Conservation (phyloP, 2,888 invertebrate species). For the Sesia bembeciformis region DNA sequence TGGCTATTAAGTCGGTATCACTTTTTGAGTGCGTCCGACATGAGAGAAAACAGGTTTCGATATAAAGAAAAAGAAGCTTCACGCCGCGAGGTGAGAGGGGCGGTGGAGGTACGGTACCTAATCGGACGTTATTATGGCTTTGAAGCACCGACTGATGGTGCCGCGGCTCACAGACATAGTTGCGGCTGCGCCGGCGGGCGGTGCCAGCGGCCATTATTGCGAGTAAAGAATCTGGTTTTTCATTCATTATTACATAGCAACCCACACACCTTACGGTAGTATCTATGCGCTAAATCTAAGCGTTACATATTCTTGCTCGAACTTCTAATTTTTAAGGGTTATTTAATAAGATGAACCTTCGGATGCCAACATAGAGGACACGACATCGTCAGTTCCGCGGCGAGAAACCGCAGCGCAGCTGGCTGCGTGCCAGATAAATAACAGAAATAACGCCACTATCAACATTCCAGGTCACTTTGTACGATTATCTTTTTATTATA, state of each 20-base stretch:
- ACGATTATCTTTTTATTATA: conserved; percentile 21
- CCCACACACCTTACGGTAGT: no score
- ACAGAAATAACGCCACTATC: conserved; percentile 70
- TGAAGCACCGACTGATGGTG: conserved; percentile 41
- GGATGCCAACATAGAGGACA: no score
- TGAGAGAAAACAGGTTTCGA: conserved; percentile 56
- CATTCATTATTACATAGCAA: no score
- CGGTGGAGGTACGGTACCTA: conserved; percentile 29
- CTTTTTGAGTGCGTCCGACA: conserved; percentile 52
- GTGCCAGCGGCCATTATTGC: neutral
- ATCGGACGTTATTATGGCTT: conserved; percentile 64
- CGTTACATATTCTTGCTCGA: no score
- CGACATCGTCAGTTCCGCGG: conserved; percentile 16
- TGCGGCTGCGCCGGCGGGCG: conserved; percentile 11
- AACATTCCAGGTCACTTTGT: conserved; percentile 70
- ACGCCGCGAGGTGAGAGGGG: conserved; percentile 44
- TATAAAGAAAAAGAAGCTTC: conserved; percentile 49
- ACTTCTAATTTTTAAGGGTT: no score
- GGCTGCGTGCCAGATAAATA: conserved; percentile 61
- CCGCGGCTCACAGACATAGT: conserved; percentile 5
- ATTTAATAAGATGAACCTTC: no score
- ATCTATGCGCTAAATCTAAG: no score
- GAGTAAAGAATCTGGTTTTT: no score
- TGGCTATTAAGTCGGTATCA: conserved; percentile 57
- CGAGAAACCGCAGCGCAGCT: conserved; percentile 17